Base-by-base conservation (phyloP, 2,797 vertebrate species). In the Okamejei kenojei region DNA sequence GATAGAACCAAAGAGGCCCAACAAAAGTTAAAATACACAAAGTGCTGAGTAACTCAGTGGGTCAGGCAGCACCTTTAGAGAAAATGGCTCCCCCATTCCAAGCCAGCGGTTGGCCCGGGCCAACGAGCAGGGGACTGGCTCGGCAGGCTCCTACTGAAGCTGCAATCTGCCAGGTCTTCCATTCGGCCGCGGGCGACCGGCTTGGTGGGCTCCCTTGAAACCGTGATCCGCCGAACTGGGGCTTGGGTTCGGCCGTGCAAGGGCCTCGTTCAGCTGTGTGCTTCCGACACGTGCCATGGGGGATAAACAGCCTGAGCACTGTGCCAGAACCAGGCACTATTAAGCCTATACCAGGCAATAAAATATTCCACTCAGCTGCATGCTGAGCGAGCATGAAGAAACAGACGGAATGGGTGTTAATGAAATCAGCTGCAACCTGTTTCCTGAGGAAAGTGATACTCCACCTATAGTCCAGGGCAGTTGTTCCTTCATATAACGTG, bases 381-480 rank as follows among this genome's bases (percentile, higher is more conserved):
- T 58, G 54, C 21, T 84, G 45, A 84, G 54, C 38, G 11, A 80
- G 35, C 35, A 80, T 80, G 79, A 84, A 84, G 81, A 84, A 61
- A 84, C 54, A n/a, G 23, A 29, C 23, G 23, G 26, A 84, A 29
- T 61, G 23, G 26, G 26, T 84, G 54, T 61, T 61, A 84, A 84
- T 84, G 26, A 54, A 84, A 84, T 26, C 54, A 61, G 81, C 81
- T 29, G 10, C 81, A 84, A 84, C 81, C 81, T 61, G 54, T 61
- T 84, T 84, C 81, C 81, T 84, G 81, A 84, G 81, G 81, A 84
- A 84, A 84, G 54, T 61, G 23, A 61, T 58, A 61, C 81, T n/a
- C 81, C 81, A 84, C 81, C 81, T 84, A 84, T 29, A 84, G 58
- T 82, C 81, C 81, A 84, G 81, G 81, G 54, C 29, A 84, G 81